Evolutionary conservation across 2,113 vertebrate genomes (phyloP), one percentile per base, ranked within the genome.

Genomic region (Lathamus discolor): DNA sequence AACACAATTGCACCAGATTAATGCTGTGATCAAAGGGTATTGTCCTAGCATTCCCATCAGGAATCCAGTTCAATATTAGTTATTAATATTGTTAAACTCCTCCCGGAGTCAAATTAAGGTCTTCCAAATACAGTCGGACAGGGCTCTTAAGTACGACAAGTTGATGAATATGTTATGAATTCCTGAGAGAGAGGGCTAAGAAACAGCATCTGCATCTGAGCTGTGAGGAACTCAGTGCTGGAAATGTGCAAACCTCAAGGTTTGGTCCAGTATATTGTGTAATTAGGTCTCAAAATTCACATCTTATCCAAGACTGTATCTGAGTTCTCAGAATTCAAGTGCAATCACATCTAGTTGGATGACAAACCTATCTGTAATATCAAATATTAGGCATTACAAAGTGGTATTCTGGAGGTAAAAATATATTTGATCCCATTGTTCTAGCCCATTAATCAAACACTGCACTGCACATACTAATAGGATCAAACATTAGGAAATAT

Each of bases 81-180:
- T 94, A 90, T 88, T 92, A 92, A 93, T 93, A 83, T 54, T 64
- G 49, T 90, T 86, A 84, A 93, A 92, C 82, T 96, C 85, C 93
- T 92, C n/a, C 82, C 2, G 67, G 88, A 93, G 77, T 81, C 74
- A 83, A 87, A 87, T 90, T 93, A 90, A 92, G 91, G 93, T 66
- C 74, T 94, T 87, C 91, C 91, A 96, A 96, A 96, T 66, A 52
- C 39, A 29, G 80, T 76, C 1, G 10, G 96, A 92, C 88, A 82
- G 49, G 83, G 81, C 95, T 96, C 91, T 94, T 96, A 93, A 95
- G 83, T 94, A 96, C 81, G 82, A 96, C 92, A 94, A 95, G 92
- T 76, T 93, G 94, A 87, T 92, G 73, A 94, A 88, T 87, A 43
- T 72, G 77, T 95, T 82, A 62, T 43, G 76, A 89, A 91, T 94